These are phyloP conservation scores for Hartigia nigra DNA, from an alignment of 2,888 invertebrate species.

Conservation along the genomic window DNA sequence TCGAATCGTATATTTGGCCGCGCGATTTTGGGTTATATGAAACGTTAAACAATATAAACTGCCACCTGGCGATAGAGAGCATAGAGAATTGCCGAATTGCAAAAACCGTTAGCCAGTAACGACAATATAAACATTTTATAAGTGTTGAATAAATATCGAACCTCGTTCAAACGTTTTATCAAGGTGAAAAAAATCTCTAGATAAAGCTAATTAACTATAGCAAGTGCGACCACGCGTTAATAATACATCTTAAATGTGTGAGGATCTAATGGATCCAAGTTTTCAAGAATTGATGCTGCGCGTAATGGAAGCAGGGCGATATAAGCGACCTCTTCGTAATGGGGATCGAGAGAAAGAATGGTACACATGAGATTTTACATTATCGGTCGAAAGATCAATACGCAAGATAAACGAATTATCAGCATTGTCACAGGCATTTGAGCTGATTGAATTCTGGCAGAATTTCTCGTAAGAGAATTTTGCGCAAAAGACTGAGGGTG, in stretches of 20 bases:
- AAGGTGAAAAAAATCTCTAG: not conserved
- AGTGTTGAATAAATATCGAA: not conserved
- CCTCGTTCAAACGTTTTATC: not conserved
- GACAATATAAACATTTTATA: not conserved
- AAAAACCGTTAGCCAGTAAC: not conserved
- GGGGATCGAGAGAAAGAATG: not conserved
- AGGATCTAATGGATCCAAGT: no score
- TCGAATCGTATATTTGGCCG: not conserved
- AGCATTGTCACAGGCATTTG: not conserved
- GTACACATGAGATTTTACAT: not conserved
- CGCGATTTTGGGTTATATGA: not conserved
- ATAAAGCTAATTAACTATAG: not conserved
- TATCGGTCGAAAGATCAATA: not conserved
- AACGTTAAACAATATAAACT: not conserved
- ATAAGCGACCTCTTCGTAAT: not conserved
- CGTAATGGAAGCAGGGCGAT: not conserved
- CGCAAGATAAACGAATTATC: constrained; percentile 1
- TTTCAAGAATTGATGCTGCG: not conserved
- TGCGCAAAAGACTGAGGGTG: not conserved
- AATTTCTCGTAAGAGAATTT: not conserved
- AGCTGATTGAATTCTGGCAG: not conserved
- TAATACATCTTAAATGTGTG: no score
- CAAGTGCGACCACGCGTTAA: not conserved
- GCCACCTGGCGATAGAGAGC: not conserved
- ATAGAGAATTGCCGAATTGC: not conserved